Evolutionary conservation across 2,888 invertebrate species (phyloP), one percentile per base, ranked within the genome.

Genomic region (Teleiodes luculella): DNA sequence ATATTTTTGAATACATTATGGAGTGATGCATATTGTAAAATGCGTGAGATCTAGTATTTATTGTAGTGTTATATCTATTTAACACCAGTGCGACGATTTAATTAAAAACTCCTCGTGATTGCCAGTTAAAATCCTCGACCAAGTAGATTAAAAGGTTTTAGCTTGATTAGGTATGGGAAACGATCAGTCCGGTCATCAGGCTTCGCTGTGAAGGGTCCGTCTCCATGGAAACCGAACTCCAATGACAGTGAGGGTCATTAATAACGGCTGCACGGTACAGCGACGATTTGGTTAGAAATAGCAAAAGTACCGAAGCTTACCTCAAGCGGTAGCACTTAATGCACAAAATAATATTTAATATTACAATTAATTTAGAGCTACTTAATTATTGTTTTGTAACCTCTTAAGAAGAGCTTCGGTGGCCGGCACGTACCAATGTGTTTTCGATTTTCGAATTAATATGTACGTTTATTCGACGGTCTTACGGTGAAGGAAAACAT

Each of bases 51-150:
- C 10, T 6, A 8, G n/a, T n/a, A 10, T 33, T 11, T 8, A n/a
- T 8, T 11, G 10, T 33, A 11, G 8, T 28, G 3, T 11, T 28
- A 8, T n/a, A n/a, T 43, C 7, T 28, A 28, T 28, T 41, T 36
- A 11, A 2, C 28, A 28, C 24, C 43, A 28, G 24, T 28, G 28
- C 13, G n/a, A 28, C 13, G 10, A 28, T 43, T 28, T 13, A 43
- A 24, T 43, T 50, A 56, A 37, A n/a, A 53, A 50, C 50, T 53
- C 24, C 52, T 24, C 16, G 13, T 16, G 49, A 49, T 35, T 35
- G 35, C 20, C 20, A 14, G 18, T 43, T 52, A 43, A 33, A 52
- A 14, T 20, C 14, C 14, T 14, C 43, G 39, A 52, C 43, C n/a
- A 43, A 33, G 43, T 52, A 52, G 52, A 52, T 43, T 52, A 43